A percentile compares a stretch with the other conserved stretches of the same genome.
phyloP scores from a whole-genome alignment of 2,888 invertebrate species.

The Empis stercorea region DNA sequence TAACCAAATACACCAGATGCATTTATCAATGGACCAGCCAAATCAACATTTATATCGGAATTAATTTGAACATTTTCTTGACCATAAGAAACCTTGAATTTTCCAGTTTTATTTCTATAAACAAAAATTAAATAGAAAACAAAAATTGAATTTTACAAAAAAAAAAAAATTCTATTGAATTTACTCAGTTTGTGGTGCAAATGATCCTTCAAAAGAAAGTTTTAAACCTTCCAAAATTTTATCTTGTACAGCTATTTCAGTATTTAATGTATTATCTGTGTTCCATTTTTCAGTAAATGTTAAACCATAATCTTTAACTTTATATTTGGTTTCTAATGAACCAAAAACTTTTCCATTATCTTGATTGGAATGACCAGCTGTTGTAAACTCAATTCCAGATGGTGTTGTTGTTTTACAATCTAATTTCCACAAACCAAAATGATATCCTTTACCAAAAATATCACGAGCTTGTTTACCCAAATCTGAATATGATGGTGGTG shows the following conservation, averaged over 20 bases:
- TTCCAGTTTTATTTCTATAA: conserved; percentile 68
- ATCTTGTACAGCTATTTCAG: conserved; percentile 78
- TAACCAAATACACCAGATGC: conserved; percentile 70
- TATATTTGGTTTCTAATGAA: conserved; percentile 83
- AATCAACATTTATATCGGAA: conserved; percentile 67
- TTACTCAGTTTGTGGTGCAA: conserved; percentile 78
- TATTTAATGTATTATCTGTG: conserved; percentile 83
- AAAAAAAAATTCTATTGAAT: not conserved
- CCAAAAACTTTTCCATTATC: conserved; percentile 83
- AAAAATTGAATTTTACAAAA: too few relatives aligned
- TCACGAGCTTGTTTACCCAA: conserved; percentile 90
- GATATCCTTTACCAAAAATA: conserved; percentile 88
- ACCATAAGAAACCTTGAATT: conserved; percentile 68
- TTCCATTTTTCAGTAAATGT: conserved; percentile 96
- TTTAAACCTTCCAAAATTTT: conserved; percentile 80
- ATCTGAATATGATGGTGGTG: conserved; percentile 85
- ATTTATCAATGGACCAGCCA: conserved; percentile 65
- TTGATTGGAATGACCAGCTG: conserved; percentile 75
- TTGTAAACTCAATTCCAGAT: conserved; percentile 83
- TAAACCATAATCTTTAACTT: conserved; percentile 70
- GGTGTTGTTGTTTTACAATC: conserved; percentile 86
- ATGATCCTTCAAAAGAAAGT: conserved; percentile 73
- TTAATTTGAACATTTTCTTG: conserved; percentile 67
- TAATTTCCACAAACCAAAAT: conserved; percentile 86
- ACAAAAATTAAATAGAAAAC: not conserved